phyloP scores from a whole-genome alignment of 2,113 vertebrate species.

The Nothobranchius furzeri region DNA sequence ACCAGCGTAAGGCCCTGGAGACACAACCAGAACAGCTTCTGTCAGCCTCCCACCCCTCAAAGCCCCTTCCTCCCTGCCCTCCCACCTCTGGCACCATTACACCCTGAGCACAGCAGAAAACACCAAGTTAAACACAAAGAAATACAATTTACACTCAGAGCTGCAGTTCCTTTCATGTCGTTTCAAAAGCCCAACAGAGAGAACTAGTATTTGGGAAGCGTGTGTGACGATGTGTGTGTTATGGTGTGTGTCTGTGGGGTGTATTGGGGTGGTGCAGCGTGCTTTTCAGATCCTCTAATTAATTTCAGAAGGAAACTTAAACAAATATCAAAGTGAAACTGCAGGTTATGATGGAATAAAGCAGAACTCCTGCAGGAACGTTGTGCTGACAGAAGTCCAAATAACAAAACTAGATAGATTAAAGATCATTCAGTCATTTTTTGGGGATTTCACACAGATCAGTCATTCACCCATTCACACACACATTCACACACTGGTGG shows the following conservation, averaged over 20 bases:
- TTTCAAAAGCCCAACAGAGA: conserved; percentile 58
- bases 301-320: conserved; percentile 66
- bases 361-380: neutral
- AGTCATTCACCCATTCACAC: no score
- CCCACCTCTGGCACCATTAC: conserved; percentile 15
- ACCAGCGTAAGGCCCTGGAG: conserved; percentile 46
- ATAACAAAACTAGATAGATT: neutral
- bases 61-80: conserved; percentile 8
- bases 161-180: conserved; percentile 42
- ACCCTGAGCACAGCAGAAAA: conserved; percentile 12
- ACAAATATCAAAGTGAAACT: conserved; percentile 62
- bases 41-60: conserved; percentile 10
- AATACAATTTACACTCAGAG: conserved; percentile 17
- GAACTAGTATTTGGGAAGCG: conserved; percentile 53
- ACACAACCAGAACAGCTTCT: conserved; percentile 37
- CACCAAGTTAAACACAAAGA: conserved; percentile 26
- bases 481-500: no score
- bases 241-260: conserved; percentile 5
- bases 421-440: neutral
- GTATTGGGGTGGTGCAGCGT: neutral
- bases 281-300: conserved; percentile 62
- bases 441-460: no score
- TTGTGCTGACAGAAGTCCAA: neutral
- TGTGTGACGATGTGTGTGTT: conserved; percentile 1
- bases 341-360: conserved; percentile 18